A percentile compares a stretch with the other conserved stretches of the same genome.
Evolutionary conservation across 2,888 invertebrate species (phyloP).

Genomic region (Tholera decimalis): DNA sequence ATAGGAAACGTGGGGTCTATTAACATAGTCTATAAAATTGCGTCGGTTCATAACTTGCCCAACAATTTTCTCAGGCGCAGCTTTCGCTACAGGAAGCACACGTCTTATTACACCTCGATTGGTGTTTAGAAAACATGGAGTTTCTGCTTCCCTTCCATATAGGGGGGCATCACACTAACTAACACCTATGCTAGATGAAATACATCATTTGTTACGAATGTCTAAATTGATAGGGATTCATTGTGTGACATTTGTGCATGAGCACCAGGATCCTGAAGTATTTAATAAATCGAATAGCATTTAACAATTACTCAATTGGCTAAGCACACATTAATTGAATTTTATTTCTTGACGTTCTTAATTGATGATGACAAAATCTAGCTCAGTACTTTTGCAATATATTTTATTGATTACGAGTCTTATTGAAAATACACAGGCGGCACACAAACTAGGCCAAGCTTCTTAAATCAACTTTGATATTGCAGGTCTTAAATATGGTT

Average conservation of each 20-base stretch:
- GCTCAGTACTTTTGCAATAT: not conserved
- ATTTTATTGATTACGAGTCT: not conserved
- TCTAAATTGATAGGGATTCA: not conserved
- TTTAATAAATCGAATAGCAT: not conserved
- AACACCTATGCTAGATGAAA: too few relatives aligned
- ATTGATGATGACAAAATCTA: constrained; percentile 14
- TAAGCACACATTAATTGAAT: constrained; percentile 2
- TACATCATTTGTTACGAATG: not conserved
- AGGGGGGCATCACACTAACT: constrained; percentile 27
- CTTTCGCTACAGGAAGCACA: constrained; percentile 71
- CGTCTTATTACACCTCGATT: constrained; percentile 67
- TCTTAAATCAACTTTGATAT: not conserved
- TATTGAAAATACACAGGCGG: constrained; percentile 14
- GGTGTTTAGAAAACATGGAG: constrained; percentile 57
- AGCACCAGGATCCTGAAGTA: not conserved
- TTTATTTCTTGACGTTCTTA: constrained; percentile 8
- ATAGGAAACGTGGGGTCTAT: constrained; percentile 65
- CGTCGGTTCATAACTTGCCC: constrained; percentile 62
- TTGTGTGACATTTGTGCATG: not conserved
- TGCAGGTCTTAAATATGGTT: too few relatives aligned
- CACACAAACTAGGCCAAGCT: not conserved
- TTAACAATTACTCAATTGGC: not conserved
- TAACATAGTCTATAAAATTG: constrained; percentile 72
- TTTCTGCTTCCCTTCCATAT: constrained; percentile 29
- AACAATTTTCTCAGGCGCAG: constrained; percentile 72